Evolutionary conservation across 2,113 vertebrate genomes (phyloP).

Genomic region (Plecotus auritus): DNA sequence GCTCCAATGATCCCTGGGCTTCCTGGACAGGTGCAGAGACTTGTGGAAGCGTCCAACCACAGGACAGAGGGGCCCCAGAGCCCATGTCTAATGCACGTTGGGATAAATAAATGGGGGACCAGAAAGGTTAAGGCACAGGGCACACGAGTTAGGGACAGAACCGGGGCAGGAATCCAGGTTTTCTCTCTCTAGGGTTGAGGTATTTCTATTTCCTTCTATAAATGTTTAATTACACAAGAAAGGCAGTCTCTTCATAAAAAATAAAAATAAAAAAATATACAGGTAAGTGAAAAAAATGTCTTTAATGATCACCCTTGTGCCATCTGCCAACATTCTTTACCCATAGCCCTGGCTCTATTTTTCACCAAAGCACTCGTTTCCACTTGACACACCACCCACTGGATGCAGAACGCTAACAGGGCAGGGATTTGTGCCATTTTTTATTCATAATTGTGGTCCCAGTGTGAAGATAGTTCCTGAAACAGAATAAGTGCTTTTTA

Average conservation of each 20-base stretch:
- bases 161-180: neutral
- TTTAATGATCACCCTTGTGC: neutral
- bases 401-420: neutral
- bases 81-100: too few species aligned
- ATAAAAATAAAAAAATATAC: neutral
- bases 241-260: neutral
- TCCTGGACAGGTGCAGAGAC: neutral
- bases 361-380: neutral
- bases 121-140: neutral
- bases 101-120: neutral
- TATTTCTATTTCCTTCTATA: neutral
- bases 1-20: neutral
- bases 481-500: neutral
- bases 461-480: neutral
- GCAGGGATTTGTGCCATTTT: neutral
- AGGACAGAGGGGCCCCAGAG: neutral
- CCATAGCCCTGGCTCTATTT: neutral
- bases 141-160: accelerated
- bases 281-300: neutral
- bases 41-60: neutral
- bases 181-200: neutral
- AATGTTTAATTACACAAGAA: neutral
- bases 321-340: neutral
- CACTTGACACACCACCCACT: neutral
- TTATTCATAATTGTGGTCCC: too few species aligned